Evolutionary conservation across 2,797 vertebrate species (phyloP).

Genomic region (Melopsittacus undulatus): DNA sequence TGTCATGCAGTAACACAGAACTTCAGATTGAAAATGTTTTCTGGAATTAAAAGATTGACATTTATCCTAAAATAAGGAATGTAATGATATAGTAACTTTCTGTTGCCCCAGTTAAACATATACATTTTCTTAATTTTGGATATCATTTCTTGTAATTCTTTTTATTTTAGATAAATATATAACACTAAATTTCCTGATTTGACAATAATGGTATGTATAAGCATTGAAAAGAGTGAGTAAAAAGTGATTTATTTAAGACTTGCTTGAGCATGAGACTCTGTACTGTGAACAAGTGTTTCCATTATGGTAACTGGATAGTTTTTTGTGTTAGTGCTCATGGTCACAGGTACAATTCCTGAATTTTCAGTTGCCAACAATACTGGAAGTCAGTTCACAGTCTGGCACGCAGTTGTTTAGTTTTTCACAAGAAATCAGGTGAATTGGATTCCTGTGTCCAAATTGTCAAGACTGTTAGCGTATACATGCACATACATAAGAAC

Average conservation of each 20-base stretch:
- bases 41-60: background rate
- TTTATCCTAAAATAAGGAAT: background rate
- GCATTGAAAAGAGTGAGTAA: background rate
- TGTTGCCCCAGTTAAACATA: background rate
- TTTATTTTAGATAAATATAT: background rate
- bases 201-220: background rate
- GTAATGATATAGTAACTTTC: background rate
- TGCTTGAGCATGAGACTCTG: background rate
- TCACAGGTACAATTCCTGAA: background rate
- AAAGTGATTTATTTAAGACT: background rate
- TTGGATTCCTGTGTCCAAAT: background rate
- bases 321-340: background rate
- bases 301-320: background rate
- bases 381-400: background rate
- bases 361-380: background rate
- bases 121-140: background rate
- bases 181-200: background rate
- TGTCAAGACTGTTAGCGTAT: background rate
- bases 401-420: background rate
- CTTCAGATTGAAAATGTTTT: background rate
- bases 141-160: background rate
- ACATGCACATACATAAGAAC: background rate
- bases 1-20: background rate
- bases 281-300: background rate
- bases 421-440: background rate